Evolutionary conservation across 2,113 vertebrate species (phyloP).

Genomic region (Gila orcuttii): DNA sequence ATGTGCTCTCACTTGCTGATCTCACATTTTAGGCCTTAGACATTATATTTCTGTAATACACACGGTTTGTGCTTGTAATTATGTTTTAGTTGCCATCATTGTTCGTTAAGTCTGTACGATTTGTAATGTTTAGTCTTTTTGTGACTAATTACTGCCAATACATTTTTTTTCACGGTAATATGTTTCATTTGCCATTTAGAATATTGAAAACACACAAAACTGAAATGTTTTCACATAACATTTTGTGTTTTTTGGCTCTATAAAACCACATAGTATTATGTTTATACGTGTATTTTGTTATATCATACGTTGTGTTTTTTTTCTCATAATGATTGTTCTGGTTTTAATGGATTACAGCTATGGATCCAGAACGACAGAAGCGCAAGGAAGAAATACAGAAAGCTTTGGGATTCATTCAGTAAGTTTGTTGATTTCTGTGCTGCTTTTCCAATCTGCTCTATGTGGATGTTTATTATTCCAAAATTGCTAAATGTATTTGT

Average conservation of each 20-base stretch:
- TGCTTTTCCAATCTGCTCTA: not conserved
- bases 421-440: constrained; percentile 64
- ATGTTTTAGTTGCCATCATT: not conserved
- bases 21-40: not conserved
- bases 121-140: not conserved
- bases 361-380: constrained; percentile 90
- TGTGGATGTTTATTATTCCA: not conserved
- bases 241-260: not conserved
- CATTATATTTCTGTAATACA: not conserved
- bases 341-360: constrained; percentile 58
- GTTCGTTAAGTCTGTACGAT: too few species aligned
- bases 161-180: not conserved
- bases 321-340: not conserved
- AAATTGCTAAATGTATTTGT: constrained; percentile 1
- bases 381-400: constrained; percentile 96
- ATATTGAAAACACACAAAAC: not conserved
- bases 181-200: not conserved
- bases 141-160: not conserved
- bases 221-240: not conserved
- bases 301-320: not conserved
- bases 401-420: constrained; percentile 97
- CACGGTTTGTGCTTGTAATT: not conserved
- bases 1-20: not conserved
- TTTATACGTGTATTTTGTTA: not conserved
- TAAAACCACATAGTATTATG: not conserved